A percentile compares a stretch with the other conserved stretches of the same genome.
Conservation (phyloP, 37 sponge, comb jelly and placozoan species). For the Amphimedon queenslandica region DNA sequence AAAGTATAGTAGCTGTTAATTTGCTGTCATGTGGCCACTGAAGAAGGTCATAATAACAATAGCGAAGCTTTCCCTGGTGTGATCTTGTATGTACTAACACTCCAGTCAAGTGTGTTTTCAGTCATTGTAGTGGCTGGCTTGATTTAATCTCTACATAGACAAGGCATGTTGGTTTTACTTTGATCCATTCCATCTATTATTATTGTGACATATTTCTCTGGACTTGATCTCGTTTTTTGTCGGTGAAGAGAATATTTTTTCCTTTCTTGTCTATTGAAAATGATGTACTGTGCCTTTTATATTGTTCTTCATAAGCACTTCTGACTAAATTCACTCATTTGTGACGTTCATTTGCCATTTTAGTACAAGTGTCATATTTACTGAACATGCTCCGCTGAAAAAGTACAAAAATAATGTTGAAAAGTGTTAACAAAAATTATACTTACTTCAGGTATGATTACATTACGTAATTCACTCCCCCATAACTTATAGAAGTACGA, state of each 20-base stretch:
- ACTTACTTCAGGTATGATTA: slow-evolving; percentile 51
- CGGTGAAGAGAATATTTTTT: slow-evolving; percentile 48
- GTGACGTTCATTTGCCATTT: no score
- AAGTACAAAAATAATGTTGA: neutral
- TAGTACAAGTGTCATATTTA: slow-evolving; percentile 49
- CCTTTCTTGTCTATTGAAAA: slow-evolving; percentile 23
- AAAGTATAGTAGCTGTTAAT: slow-evolving; percentile 11
- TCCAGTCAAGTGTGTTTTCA: slow-evolving; percentile 56
- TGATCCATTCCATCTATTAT: slow-evolving; percentile 74
- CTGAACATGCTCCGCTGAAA: slow-evolving; percentile 40
- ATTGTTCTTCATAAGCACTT: slow-evolving; percentile 11
- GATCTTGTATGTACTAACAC: slow-evolving; percentile 17
- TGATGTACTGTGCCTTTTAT: neutral
- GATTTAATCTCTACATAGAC: slow-evolving; percentile 3
- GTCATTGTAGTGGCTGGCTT: slow-evolving; percentile 30
- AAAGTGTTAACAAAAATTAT: neutral
- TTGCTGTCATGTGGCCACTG: slow-evolving; percentile 56
- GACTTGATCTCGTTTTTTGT: slow-evolving; percentile 39
- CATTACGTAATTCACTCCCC: slow-evolving; percentile 19
- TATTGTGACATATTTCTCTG: slow-evolving; percentile 44
- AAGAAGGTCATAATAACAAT: slow-evolving; percentile 22
- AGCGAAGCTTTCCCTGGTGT: slow-evolving; percentile 13
- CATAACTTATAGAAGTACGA: slow-evolving; percentile 41
- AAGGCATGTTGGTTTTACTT: slow-evolving; percentile 45
- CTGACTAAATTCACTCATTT: slow-evolving; percentile 26